phyloP scores from a whole-genome alignment of 2,888 invertebrate genomes.

The Heterodera filipjevi region DNA sequence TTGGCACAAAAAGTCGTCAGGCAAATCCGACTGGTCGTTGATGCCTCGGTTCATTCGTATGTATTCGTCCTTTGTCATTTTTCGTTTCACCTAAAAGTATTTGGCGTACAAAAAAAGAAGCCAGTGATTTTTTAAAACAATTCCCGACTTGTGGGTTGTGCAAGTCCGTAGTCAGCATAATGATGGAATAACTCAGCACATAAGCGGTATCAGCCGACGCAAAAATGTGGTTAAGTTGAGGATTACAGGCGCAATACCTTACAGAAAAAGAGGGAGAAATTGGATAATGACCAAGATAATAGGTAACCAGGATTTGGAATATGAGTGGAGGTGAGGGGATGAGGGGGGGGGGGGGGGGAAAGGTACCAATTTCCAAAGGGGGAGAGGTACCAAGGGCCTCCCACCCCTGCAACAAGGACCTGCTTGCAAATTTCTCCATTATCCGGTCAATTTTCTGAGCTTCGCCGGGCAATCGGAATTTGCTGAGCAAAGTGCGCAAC shows the following conservation, averaged over 20 bases:
- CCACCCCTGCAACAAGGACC: no score
- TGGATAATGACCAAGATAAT: conserved; percentile 37
- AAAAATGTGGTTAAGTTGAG: conserved; percentile 57
- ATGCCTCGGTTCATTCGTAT: conserved; percentile 96
- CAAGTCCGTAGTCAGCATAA: conserved; percentile 98
- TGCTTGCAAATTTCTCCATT: conserved; percentile 98
- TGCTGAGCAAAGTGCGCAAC: conserved; percentile 86
- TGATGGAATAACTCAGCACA: conserved; percentile 96
- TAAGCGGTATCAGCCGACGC: conserved; percentile 76
- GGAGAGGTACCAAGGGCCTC: no score
- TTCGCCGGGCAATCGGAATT: conserved; percentile 88
- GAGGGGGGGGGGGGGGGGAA: no score
- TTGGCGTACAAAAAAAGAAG: conserved; percentile 22
- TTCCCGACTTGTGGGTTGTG: conserved; percentile 83
- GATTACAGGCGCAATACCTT: conserved; percentile 28
- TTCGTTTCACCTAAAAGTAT: conserved; percentile 77
- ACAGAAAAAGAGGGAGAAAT: no score
- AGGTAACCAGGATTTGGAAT: no score
- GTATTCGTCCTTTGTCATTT: conserved; percentile 99
- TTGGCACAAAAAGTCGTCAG: conserved; percentile 91
- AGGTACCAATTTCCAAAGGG: no score
- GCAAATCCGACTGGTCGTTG: conserved; percentile 95
- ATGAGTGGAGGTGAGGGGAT: no score
- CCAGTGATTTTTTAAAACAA: not conserved
- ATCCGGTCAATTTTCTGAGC: conserved; percentile 98